Conservation (phyloP, 2,888 invertebrate species). For the Scaptomyza polygonia region DNA sequence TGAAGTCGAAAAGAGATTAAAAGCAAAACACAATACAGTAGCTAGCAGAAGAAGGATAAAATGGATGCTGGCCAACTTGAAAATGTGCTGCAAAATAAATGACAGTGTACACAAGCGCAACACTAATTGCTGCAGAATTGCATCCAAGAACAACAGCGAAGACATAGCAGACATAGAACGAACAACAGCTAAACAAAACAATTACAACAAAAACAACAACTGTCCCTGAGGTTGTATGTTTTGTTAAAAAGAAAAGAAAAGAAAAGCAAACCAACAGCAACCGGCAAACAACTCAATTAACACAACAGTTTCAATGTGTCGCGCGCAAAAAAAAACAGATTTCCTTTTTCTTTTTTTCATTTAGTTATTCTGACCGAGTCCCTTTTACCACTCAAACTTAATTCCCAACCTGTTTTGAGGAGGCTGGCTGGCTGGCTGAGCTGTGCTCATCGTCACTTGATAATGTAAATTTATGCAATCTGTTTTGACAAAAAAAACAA, state of each 20-base stretch:
- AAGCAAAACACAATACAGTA: not conserved
- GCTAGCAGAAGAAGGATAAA: constrained; percentile 14
- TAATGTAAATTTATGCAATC: constrained; percentile 48
- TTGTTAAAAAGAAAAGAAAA: constrained; percentile 8
- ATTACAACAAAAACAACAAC: constrained; percentile 32
- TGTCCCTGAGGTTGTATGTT: constrained; percentile 2
- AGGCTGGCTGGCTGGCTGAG: not conserved
- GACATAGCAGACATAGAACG: constrained; percentile 35
- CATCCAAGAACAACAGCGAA: constrained; percentile 38
- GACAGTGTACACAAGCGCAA: constrained; percentile 64
- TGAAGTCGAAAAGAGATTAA: constrained; percentile 1
- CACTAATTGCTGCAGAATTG: constrained; percentile 72
- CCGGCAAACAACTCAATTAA: constrained; percentile 66
- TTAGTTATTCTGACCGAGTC: constrained; percentile 7
- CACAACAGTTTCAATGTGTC: constrained; percentile 47
- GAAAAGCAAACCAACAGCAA: constrained; percentile 23
- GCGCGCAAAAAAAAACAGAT: constrained; percentile 19
- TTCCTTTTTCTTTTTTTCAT: too few relatives aligned
- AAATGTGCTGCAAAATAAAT: constrained; percentile 59
- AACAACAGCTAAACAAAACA: constrained; percentile 38
- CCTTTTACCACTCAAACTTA: constrained; percentile 3
- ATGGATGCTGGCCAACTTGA: constrained; percentile 36
- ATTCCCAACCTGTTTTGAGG: constrained; percentile 9
- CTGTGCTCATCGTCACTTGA: constrained; percentile 21
- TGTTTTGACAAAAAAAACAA: not conserved